A percentile compares a stretch with the other conserved stretches of the same genome.
phyloP scores from a whole-genome alignment of 1,140 invertebrate species.

The Hetaerina americana region DNA sequence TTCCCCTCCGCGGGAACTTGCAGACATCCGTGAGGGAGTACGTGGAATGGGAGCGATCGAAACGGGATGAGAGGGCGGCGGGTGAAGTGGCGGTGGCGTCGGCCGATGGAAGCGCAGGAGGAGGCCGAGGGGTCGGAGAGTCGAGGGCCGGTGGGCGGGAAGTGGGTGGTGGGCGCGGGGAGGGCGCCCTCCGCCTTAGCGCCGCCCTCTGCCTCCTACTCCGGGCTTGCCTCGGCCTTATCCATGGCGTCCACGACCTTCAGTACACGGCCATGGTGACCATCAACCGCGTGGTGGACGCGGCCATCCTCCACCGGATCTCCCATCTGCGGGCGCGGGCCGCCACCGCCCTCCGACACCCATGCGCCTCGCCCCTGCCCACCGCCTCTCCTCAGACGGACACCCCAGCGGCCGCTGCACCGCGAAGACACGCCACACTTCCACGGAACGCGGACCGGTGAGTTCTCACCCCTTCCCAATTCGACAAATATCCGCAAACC shows the following conservation, averaged over 20 bases:
- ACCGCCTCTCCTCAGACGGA: background rate
- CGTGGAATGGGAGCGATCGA: background rate
- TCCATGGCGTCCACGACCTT: slow-evolving; percentile 41
- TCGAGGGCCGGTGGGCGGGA: background rate
- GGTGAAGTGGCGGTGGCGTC: too few species aligned
- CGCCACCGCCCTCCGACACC: slow-evolving; percentile 20
- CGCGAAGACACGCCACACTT: background rate
- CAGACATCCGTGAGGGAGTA: background rate
- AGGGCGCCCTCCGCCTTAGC: slow-evolving; percentile 27
- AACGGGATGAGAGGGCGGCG: background rate
- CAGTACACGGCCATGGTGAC: slow-evolving; percentile 44
- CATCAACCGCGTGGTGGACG: slow-evolving; percentile 46
- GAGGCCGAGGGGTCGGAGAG: too few species aligned
- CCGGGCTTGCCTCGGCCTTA: slow-evolving; percentile 34
- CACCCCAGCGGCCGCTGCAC: background rate
- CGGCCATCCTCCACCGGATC: slow-evolving; percentile 29
- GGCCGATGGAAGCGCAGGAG: slow-evolving; percentile 4
- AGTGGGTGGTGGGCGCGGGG: slow-evolving; percentile 1
- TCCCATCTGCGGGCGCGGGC: slow-evolving; percentile 20
- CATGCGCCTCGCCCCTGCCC: slow-evolving; percentile 14
- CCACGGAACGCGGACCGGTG: background rate
- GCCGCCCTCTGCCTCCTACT: slow-evolving; percentile 36
- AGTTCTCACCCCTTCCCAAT: background rate
- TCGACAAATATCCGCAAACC: too few species aligned
- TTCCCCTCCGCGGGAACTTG: background rate